Base-by-base conservation (phyloP, 1,140 invertebrate species). In the Pemphigus obesinymphae region DNA sequence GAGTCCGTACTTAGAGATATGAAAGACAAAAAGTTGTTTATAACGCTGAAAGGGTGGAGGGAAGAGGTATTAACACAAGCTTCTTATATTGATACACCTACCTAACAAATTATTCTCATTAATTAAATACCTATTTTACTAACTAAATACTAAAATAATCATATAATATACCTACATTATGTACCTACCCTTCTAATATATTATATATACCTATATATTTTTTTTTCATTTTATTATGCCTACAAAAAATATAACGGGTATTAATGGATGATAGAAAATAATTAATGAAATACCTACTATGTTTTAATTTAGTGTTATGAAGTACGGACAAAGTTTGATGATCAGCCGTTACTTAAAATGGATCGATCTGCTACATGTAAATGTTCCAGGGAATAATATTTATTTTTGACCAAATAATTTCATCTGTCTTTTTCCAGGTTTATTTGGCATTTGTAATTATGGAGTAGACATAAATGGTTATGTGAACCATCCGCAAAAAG, bases 391-490 rank as follows among this genome's bases (percentile, higher is more conserved):
- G 4, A 26, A 40, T 3, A 23, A 29, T 7, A 15, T 43, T n/a
- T 17, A 20, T 31, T 50, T n/a, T 31, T 23, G 34, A 45, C 1
- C 1, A 20, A 31, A 53, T 53, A 75, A 34, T 53, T 53, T 3
- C 2, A 53, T 75, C 3, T 5, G 15, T 26, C 58, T 84, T 83
- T 76, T 48, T 83, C 43, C 83, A 92, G 91, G 91, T 88, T 88
- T 97, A 78, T 97, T 98, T 90, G 96, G 96, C 55, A 93, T 97
- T 84, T 91, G 93, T 83, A 95, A 96, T 86, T 98, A 97, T 88
- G 96, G 97, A 66, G 94, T 97, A 37, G 95, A 96, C 86, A 96
- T 98, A 78, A 97, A 96, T 88, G 97, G 96, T 15, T 98, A 95
- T 87, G 92, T 95, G 15, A 91, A 91, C 85, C 92, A 95, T 88